Conservation (phyloP, 2,888 invertebrate genomes). For the Allophyes oxyacanthae region DNA sequence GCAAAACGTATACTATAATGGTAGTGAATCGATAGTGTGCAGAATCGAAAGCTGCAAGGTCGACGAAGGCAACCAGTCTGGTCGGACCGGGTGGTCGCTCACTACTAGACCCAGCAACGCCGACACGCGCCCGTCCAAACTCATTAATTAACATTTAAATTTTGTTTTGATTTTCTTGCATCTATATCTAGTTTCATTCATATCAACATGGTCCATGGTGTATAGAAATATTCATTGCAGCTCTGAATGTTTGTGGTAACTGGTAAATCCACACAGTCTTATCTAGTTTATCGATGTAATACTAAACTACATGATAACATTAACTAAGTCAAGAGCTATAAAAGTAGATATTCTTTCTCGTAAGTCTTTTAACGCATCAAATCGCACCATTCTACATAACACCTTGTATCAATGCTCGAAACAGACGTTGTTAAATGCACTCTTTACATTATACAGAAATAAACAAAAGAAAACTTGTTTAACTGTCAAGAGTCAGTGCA, state of each 20-base stretch:
- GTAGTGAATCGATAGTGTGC: conserved; percentile 53
- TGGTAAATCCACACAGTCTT: too few relatives aligned
- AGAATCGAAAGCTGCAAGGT: conserved; percentile 79
- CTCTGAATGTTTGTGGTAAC: too few relatives aligned
- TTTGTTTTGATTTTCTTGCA: conserved; percentile 24
- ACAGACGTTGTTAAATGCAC: conserved; percentile 2
- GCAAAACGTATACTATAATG: conserved; percentile 58
- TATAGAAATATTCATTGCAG: background rate
- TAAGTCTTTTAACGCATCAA: too few relatives aligned
- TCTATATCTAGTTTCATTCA: conserved; percentile 40
- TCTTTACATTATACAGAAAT: conserved; percentile 13
- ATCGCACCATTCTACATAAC: too few relatives aligned
- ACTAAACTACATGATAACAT: too few relatives aligned
- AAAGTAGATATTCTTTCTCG: too few relatives aligned
- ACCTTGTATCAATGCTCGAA: conserved; percentile 5
- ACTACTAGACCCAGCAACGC: conserved; percentile 47
- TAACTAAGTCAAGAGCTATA: too few relatives aligned
- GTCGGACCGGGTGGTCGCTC: conserved; percentile 61
- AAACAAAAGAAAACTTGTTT: conserved; percentile 42
- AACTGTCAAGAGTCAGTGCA: conserved; percentile 17
- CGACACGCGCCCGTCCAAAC: conserved; percentile 41
- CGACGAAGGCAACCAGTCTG: conserved; percentile 65
- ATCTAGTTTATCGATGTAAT: too few relatives aligned
- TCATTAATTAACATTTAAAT: conserved; percentile 41
- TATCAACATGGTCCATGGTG: conserved; percentile 6